Evolutionary conservation across 2,888 invertebrate species (phyloP).

Genomic region (Tinea pellionella): DNA sequence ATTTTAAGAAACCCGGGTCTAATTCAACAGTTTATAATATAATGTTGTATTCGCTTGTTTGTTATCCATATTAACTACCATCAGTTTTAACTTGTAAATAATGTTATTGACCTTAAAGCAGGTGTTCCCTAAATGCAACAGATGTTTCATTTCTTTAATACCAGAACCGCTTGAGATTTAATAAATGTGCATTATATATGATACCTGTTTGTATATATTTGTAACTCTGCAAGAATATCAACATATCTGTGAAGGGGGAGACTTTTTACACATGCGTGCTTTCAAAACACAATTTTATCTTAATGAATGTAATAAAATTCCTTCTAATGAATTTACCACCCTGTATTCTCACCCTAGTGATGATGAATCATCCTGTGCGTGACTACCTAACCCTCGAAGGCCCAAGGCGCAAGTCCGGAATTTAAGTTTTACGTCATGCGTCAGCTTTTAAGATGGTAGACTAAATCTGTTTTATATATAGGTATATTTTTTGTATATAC

Average conservation of each 20-base stretch:
- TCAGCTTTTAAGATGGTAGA: not conserved
- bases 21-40: too few species aligned
- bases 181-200: too few species aligned
- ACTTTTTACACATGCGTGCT: not conserved
- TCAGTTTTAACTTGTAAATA: not conserved
- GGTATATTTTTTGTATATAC: too few species aligned
- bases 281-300: not conserved
- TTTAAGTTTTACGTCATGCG: not conserved
- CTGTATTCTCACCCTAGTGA: not conserved
- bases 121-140: not conserved
- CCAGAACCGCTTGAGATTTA: too few species aligned
- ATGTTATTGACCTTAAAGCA: not conserved
- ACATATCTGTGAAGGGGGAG: too few species aligned
- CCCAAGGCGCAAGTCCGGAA: not conserved
- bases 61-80: too few species aligned
- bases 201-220: too few species aligned
- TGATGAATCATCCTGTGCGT: conserved; percentile 41
- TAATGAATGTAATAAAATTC: not conserved
- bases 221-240: too few species aligned
- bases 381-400: conserved; percentile 13
- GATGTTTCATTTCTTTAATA: not conserved
- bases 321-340: not conserved
- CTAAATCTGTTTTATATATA: too few species aligned
- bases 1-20: too few species aligned
- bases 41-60: too few species aligned